Conservation (phyloP, 2,797 vertebrate species). For the Apogon hyalosoma region DNA sequence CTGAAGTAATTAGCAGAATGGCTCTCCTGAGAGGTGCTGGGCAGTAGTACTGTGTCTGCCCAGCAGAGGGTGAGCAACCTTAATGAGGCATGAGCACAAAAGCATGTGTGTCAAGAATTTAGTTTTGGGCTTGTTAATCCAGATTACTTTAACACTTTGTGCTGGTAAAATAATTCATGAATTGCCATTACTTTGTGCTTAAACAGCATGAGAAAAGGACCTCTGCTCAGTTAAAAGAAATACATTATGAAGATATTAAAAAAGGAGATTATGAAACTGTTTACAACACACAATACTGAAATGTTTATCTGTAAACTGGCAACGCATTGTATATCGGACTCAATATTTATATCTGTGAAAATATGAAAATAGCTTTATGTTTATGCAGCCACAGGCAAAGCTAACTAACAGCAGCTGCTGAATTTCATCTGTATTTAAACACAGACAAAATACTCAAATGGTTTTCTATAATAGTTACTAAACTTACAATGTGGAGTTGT, state of each 20-base stretch:
- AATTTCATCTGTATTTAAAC: constrained; percentile 36
- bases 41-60: constrained; percentile 63
- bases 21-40: constrained; percentile 31
- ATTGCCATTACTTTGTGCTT: neutral
- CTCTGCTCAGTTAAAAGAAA: neutral
- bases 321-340: constrained; percentile 59
- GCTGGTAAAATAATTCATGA: neutral
- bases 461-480: constrained; percentile 27
- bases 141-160: constrained; percentile 9
- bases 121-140: constrained; percentile 17
- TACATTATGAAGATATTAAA: neutral
- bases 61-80: constrained; percentile 81
- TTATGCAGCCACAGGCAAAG: constrained; percentile 33
- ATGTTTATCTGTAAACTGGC: constrained; percentile 46
- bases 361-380: constrained; percentile 49
- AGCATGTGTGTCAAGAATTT: constrained; percentile 28
- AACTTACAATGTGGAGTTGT: constrained; percentile 6
- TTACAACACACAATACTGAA: constrained; percentile 17
- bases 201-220: neutral
- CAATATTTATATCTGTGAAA: constrained; percentile 59
- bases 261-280: constrained; percentile 31
- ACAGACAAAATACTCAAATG: constrained; percentile 42
- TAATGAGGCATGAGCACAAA: constrained; percentile 50
- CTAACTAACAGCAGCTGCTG: constrained; percentile 61
- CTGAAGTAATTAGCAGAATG: constrained; percentile 38